These are phyloP conservation scores for Salvelinus fontinalis DNA, from an alignment of 2,113 vertebrate genomes.

Conservation along the genomic window DNA sequence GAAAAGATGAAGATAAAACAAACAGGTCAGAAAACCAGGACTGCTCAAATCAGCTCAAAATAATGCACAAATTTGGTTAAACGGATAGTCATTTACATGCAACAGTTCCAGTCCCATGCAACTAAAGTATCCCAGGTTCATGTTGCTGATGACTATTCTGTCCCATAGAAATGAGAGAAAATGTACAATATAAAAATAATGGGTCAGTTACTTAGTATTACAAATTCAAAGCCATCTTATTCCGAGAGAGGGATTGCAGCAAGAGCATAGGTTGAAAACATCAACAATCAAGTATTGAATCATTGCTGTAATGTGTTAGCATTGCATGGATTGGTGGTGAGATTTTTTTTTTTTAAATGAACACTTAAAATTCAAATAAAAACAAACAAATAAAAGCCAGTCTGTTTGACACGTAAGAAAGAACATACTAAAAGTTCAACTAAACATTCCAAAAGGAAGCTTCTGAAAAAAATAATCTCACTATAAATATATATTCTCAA, in stretches of 20 bases:
- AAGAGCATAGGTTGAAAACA: conserved; percentile 5
- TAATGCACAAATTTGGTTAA: conserved; percentile 65
- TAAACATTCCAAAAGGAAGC: conserved; percentile 66
- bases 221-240: conserved; percentile 34
- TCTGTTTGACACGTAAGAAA: conserved; percentile 62
- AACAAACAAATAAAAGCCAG: conserved; percentile 50
- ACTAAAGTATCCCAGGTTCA: conserved; percentile 53
- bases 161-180: conserved; percentile 56
- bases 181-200: conserved; percentile 61
- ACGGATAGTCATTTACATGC: conserved; percentile 67
- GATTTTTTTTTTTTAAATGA: conserved; percentile 1
- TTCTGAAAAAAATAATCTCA: conserved; percentile 56
- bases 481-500: conserved; percentile 75
- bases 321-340: conserved; percentile 38
- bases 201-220: conserved; percentile 43
- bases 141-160: conserved; percentile 46
- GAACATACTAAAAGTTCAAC: conserved; percentile 70
- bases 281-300: conserved; percentile 3
- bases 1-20: conserved; percentile 20
- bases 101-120: conserved; percentile 73
- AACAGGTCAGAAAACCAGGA: conserved; percentile 46
- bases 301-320: conserved; percentile 22
- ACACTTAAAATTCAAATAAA: conserved; percentile 36
- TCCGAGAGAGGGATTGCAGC: conserved; percentile 45
- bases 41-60: conserved; percentile 51